Conservation (phyloP, 2,888 invertebrate genomes). For the Dicyrtomina minuta region DNA sequence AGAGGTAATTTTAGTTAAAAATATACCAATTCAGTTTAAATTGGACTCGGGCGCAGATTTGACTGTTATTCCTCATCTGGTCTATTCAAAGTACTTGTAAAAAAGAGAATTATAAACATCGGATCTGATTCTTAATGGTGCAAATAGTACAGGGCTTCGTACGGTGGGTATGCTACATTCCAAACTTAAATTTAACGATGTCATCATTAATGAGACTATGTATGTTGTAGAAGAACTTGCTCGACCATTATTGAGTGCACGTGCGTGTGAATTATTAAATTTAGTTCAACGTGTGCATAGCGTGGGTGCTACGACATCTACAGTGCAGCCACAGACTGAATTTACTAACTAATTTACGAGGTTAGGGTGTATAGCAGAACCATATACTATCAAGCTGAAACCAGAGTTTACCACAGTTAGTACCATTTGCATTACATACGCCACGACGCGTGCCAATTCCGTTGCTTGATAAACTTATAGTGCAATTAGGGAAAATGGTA, state of each 20-base stretch:
- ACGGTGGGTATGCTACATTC: neutral
- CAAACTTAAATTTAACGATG: neutral
- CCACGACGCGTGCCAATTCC: conserved; percentile 55
- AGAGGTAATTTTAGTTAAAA: conserved; percentile 9
- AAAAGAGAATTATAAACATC: too few species aligned
- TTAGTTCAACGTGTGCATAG: too few species aligned
- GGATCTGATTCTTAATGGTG: too few species aligned
- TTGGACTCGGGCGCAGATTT: conserved; percentile 43
- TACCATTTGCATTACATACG: conserved; percentile 53
- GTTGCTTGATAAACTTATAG: conserved; percentile 53
- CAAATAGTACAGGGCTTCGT: too few species aligned
- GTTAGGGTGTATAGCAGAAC: neutral
- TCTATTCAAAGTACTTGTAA: conserved; percentile 4
- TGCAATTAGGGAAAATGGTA: conserved; percentile 50
- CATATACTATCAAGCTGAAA: conserved; percentile 49
- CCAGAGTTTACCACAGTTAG: conserved; percentile 50
- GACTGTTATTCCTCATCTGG: conserved; percentile 27
- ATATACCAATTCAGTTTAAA: conserved; percentile 22
- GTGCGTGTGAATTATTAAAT: too few species aligned
- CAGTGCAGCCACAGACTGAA: neutral
- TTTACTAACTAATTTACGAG: neutral
- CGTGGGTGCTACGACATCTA: neutral
- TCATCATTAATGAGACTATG: too few species aligned
- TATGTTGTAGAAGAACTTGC: too few species aligned
- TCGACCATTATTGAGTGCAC: too few species aligned